phyloP scores from a whole-genome alignment of 2,888 invertebrate species.

The Dusona sp. region DNA sequence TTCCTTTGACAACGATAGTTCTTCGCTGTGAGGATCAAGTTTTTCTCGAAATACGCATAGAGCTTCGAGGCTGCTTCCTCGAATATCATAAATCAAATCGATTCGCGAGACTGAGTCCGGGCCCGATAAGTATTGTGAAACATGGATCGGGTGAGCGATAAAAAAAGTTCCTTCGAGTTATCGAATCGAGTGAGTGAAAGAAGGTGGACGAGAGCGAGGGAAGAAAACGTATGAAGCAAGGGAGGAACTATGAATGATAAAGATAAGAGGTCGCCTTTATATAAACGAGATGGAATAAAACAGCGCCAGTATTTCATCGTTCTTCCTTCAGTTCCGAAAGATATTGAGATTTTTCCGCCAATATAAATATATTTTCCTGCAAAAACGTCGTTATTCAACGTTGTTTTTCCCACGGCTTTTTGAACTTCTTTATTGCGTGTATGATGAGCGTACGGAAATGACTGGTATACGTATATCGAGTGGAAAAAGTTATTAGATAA shows the following conservation, averaged over 20 bases:
- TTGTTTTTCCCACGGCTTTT: background rate
- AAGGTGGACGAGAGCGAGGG: constrained; percentile 18
- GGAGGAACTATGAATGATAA: constrained; percentile 42
- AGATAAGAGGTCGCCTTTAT: constrained; percentile 47
- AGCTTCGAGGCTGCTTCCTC: background rate
- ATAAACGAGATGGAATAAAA: constrained; percentile 55
- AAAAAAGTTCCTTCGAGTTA: constrained; percentile 3
- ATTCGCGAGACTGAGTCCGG: constrained; percentile 16
- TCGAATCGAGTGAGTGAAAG: background rate
- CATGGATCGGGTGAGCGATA: constrained; percentile 27
- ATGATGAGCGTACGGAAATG: constrained; percentile 21
- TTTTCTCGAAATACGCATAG: constrained; percentile 9
- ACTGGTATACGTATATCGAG: constrained; percentile 20
- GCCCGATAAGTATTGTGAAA: constrained; percentile 43
- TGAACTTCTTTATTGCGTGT: constrained; percentile 38
- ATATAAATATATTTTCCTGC: background rate
- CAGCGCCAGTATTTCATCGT: constrained; percentile 55
- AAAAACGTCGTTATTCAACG: background rate
- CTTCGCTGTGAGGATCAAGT: background rate
- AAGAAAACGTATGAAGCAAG: constrained; percentile 12
- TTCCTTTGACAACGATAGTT: constrained; percentile 28
- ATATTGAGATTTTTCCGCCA: constrained; percentile 42
- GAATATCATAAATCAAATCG: constrained; percentile 49
- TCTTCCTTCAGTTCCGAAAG: constrained; percentile 30
- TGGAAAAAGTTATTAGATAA: constrained; percentile 37